phyloP scores from a whole-genome alignment of 2,113 vertebrate species.

The Emydocephalus ijimae region DNA sequence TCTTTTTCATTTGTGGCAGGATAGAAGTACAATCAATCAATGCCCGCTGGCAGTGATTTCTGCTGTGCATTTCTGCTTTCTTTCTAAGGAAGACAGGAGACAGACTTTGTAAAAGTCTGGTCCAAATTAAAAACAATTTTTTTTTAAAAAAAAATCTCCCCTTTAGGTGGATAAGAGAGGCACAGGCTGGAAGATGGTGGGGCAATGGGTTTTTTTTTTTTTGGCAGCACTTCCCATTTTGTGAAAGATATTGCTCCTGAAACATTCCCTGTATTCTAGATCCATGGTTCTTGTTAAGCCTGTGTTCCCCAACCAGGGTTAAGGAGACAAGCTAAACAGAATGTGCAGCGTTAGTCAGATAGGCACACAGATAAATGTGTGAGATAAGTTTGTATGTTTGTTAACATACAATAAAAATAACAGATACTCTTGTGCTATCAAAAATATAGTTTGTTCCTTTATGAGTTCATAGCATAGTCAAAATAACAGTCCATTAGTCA shows the following conservation, averaged over 20 bases:
- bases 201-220: too few relatives aligned
- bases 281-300: too few relatives aligned
- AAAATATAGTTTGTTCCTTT: too few relatives aligned
- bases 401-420: too few relatives aligned
- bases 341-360: too few relatives aligned
- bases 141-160: not conserved
- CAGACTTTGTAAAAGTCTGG: not conserved
- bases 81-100: not conserved
- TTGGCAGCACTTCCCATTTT: not conserved
- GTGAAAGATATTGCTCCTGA: not conserved
- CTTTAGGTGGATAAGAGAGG: not conserved
- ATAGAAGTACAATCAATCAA: not conserved
- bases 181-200: not conserved
- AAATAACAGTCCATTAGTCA: too few relatives aligned
- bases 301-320: too few relatives aligned
- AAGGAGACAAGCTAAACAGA: too few relatives aligned
- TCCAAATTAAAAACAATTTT: not conserved
- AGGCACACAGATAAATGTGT: too few relatives aligned
- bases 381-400: too few relatives aligned
- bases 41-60: not conserved
- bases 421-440: too few relatives aligned
- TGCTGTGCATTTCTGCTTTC: not conserved
- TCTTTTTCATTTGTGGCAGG: not conserved
- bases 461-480: too few relatives aligned
- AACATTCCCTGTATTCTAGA: not conserved